phyloP scores from a whole-genome alignment of 2,888 invertebrate species.

The Polymixis flavicincta region DNA sequence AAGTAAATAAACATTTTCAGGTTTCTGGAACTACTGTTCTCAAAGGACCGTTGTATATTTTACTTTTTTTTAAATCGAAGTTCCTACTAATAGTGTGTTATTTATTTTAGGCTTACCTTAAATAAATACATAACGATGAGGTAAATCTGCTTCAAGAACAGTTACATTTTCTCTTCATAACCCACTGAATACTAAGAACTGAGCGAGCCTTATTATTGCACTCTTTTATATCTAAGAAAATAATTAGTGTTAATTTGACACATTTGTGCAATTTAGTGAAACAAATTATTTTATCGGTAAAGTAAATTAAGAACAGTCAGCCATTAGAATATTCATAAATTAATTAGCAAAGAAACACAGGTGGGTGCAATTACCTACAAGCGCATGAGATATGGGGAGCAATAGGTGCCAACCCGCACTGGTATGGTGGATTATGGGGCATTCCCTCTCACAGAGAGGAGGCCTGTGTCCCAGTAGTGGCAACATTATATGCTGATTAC shows the following conservation, averaged over 20 bases:
- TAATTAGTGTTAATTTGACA: conserved; percentile 51
- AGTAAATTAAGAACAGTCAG: conserved; percentile 22
- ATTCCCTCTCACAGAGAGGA: not conserved
- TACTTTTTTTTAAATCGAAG: too few relatives aligned
- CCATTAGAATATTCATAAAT: conserved; percentile 14
- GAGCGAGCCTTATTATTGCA: not conserved
- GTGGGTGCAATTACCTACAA: too few relatives aligned
- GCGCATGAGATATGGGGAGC: not conserved
- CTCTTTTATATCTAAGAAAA: conserved; percentile 45
- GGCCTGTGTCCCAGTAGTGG: not conserved
- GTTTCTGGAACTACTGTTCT: too few relatives aligned
- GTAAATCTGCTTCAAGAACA: not conserved
- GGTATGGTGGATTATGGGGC: not conserved
- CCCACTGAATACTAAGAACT: conserved; percentile 13
- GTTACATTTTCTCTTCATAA: conserved; percentile 35
- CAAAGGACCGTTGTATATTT: not conserved
- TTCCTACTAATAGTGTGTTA: not conserved
- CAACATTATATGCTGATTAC: too few relatives aligned
- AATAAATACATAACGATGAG: conserved; percentile 44
- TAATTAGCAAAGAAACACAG: conserved; percentile 8
- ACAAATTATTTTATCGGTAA: conserved; percentile 57
- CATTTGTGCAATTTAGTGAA: conserved; percentile 56
- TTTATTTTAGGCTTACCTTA: conserved; percentile 33
- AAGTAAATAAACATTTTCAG: too few relatives aligned
- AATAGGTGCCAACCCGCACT: too few relatives aligned